Percentiles rank a stretch among this genome's conserved stretches.
These are phyloP conservation scores for Callyntrura sp. DNA, from an alignment of 2,888 invertebrate species.

Conservation along the genomic window DNA sequence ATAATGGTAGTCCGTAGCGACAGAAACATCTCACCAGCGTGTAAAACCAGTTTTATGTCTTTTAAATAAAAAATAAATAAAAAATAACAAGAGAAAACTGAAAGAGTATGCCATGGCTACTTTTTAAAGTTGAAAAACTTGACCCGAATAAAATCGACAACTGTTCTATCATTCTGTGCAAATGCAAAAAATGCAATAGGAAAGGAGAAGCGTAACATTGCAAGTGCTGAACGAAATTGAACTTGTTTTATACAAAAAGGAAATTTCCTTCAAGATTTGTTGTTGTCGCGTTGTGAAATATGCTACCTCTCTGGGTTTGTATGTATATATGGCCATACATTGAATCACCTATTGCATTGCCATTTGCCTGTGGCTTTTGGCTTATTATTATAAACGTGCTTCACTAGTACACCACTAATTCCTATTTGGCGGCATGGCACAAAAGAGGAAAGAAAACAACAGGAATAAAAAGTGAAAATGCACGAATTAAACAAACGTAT, in stretches of 20 bases:
- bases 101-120: conserved; percentile 24
- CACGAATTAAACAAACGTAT: conserved; percentile 61
- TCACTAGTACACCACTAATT: conserved; percentile 28
- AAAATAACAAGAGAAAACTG: conserved; percentile 69
- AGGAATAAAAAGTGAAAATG: conserved; percentile 73
- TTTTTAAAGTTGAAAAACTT: conserved; percentile 73
- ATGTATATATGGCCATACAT: conserved; percentile 3
- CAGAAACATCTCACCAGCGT: conserved; percentile 53
- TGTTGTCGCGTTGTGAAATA: conserved; percentile 52
- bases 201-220: conserved; percentile 32
- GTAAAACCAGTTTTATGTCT: conserved; percentile 75
- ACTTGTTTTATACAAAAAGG: conserved; percentile 67
- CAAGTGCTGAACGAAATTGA: conserved; percentile 66
- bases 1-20: neutral
- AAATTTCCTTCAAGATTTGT: conserved; percentile 27
- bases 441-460: conserved; percentile 54
- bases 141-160: conserved; percentile 79
- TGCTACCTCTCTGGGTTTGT: neutral
- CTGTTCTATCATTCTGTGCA: conserved; percentile 55
- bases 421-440: conserved; percentile 43
- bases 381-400: conserved; percentile 1
- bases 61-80: conserved; percentile 60
- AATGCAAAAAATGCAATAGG: conserved; percentile 24
- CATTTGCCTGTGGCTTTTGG: conserved; percentile 27
- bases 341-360: conserved; percentile 20